Percentiles rank a stretch among this genome's conserved stretches.
phyloP scores from a whole-genome alignment of 92 coral and sea anemone genomes.

The Desmophyllum pertusum region DNA sequence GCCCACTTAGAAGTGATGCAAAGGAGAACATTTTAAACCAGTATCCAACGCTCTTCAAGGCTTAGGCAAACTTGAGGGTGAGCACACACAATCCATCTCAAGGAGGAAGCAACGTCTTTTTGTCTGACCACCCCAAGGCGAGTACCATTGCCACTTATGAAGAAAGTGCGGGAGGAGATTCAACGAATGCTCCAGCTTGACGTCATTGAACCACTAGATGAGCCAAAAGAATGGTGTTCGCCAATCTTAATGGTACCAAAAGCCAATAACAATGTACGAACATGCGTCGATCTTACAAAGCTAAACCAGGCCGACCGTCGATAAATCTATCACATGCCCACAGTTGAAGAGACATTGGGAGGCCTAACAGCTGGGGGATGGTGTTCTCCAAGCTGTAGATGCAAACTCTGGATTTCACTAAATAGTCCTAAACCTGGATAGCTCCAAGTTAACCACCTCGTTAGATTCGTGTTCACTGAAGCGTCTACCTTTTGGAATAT shows the following conservation, averaged over 20 bases:
- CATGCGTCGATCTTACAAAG: constrained; percentile 56
- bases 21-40: constrained; percentile 46
- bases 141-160: constrained; percentile 40
- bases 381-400: constrained; percentile 55
- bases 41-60: constrained; percentile 58
- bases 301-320: constrained; percentile 49
- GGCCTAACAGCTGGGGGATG: no score
- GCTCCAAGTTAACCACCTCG: constrained; percentile 54
- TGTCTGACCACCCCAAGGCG: constrained; percentile 55
- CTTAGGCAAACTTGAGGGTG: constrained; percentile 50
- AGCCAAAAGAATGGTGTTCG: constrained; percentile 58
- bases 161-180: constrained; percentile 41
- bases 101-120: constrained; percentile 45
- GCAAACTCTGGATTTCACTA: constrained; percentile 77
- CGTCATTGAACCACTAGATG: constrained; percentile 42
- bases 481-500: no score
- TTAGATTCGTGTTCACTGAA: constrained; percentile 52
- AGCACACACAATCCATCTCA: constrained; percentile 48
- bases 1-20: background rate
- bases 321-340: constrained; percentile 53
- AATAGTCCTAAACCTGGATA: constrained; percentile 37
- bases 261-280: constrained; percentile 35
- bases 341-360: constrained; percentile 63
- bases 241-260: constrained; percentile 60
- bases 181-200: constrained; percentile 35